Percentiles rank a stretch among this genome's conserved stretches.
phyloP scores from a whole-genome alignment of 2,888 invertebrate species.

The Psylliodes chrysocephalus region DNA sequence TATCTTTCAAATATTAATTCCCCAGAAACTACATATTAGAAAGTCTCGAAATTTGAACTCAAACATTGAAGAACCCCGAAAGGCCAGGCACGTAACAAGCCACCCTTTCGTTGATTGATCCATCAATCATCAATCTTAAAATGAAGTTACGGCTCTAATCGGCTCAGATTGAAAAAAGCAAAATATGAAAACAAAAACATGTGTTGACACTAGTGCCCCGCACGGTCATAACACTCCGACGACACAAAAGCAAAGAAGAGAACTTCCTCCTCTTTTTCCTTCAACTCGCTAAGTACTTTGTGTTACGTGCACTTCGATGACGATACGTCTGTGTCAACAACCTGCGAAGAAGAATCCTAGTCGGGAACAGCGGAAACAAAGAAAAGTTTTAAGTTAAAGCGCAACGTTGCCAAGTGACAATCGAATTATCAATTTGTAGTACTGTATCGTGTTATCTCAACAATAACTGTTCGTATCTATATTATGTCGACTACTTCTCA shows the following conservation, averaged over 20 bases:
- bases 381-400: conserved; percentile 41
- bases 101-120: background rate
- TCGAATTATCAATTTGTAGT: background rate
- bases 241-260: background rate
- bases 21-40: no score
- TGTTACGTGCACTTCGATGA: conserved; percentile 41
- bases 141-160: background rate
- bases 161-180: background rate
- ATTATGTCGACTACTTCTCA: no score
- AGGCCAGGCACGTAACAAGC: background rate
- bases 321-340: conserved; percentile 49
- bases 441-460: no score
- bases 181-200: conserved; percentile 11
- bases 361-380: conserved; percentile 46
- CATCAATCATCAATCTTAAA: no score
- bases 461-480: no score
- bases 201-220: conserved; percentile 5
- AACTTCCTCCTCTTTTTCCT: background rate
- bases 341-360: conserved; percentile 36
- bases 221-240: background rate
- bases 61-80: no score
- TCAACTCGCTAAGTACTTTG: background rate
- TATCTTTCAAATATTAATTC: no score
- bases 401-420: conserved; percentile 22
- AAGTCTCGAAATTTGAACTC: no score